These are phyloP conservation scores for Drosophila lowei DNA, from an alignment of 1,140 invertebrate species.

Conservation along the genomic window DNA sequence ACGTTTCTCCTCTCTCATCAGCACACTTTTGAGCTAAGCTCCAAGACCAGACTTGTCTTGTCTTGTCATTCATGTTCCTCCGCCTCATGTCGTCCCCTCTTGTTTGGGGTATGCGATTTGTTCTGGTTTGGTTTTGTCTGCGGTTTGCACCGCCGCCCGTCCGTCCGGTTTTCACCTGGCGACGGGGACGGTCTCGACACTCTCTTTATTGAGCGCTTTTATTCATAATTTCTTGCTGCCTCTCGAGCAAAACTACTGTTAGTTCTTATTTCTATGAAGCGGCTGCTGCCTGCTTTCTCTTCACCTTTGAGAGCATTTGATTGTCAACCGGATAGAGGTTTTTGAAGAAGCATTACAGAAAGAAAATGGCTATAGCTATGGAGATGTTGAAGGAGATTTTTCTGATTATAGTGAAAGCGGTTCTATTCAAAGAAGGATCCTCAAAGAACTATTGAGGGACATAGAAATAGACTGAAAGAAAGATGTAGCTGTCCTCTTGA, in stretches of 20 bases:
- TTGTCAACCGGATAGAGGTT: slow-evolving; percentile 63
- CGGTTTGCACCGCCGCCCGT: slow-evolving; percentile 36
- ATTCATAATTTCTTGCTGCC: slow-evolving; percentile 69
- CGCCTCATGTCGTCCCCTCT: slow-evolving; percentile 3
- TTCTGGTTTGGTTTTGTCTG: slow-evolving; percentile 33
- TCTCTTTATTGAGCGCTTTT: slow-evolving; percentile 61
- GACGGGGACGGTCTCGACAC: background rate
- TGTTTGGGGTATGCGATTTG: slow-evolving; percentile 40
- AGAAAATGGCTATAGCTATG: background rate
- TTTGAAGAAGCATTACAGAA: no score
- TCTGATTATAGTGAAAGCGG: no score
- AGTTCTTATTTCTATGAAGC: slow-evolving; percentile 63
- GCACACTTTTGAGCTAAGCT: no score
- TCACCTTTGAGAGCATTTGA: slow-evolving; percentile 35
- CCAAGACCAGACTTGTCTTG: no score
- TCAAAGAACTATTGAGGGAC: background rate
- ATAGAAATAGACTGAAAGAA: no score
- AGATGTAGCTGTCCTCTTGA: no score
- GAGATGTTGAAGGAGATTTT: background rate
- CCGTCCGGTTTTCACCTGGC: slow-evolving; percentile 67
- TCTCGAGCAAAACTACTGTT: slow-evolving; percentile 64
- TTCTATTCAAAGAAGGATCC: background rate
- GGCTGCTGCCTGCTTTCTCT: slow-evolving; percentile 58
- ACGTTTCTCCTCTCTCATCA: no score
- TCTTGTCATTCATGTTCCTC: slow-evolving; percentile 33